Evolutionary conservation across 2,888 invertebrate species (phyloP), one percentile per base, ranked within the genome.

Genomic region (Drosophila algonquin): DNA sequence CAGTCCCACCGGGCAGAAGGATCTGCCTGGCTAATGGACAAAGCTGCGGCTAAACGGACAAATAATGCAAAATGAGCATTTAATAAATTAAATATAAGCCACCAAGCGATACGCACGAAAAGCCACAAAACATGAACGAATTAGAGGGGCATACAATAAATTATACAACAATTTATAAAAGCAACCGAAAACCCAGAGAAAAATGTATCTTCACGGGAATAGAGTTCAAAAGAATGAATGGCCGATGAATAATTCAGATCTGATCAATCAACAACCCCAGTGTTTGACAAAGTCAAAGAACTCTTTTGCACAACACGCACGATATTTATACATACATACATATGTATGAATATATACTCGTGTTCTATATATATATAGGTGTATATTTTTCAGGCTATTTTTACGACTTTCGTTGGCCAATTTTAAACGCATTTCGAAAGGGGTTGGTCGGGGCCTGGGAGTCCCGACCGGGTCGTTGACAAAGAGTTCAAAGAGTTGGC

Each of bases 331-430:
- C 68, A 44, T 54, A 67, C 68, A 44, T 54, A 21, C 3, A 21
- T 21, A 21, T 21, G 21, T 21, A 21, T 21, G 21, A 68, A 44
- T 52, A 50, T n/a, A 44, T 9, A 5, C 35, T n/a, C 7, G n/a
- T 21, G 21, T 60, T 65, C 67, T 73, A 54, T 55, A 14, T 44
- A 63, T 63, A 59, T 54, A 35, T 30, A 14, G 21, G 21, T 21
- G 21, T 18, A 10, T 57, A 40, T 47, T 55, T 45, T 56, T 14
- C 14, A 44, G 55, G 30, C 68, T 81, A 80, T 85, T 80, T 84
- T 70, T 54, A 69, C 46, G 48, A 32, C 67, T 47, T 75, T 56
- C 55, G 59, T 60, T 18, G 40, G 62, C 47, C 68, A 73, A 73
- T 63, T 73, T 77, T 67, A 75, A 58, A 63, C 62, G 45, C 57